A percentile compares a stretch with the other conserved stretches of the same genome.
These are phyloP conservation scores for Stictocephala bisonia DNA, from an alignment of 2,888 invertebrate species.

Conservation along the genomic window DNA sequence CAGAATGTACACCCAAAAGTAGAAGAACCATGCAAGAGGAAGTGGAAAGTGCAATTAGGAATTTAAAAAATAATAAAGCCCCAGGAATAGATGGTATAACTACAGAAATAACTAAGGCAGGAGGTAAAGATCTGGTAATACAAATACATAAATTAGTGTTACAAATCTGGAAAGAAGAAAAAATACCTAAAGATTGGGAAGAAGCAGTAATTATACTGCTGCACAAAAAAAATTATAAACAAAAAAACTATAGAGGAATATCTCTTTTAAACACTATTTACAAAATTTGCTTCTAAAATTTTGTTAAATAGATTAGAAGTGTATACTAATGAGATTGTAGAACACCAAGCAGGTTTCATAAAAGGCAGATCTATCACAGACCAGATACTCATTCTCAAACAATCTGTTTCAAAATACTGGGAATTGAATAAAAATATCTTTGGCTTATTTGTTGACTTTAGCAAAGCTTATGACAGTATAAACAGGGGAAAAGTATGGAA, in stretches of 20 bases:
- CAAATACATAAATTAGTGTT: too few relatives aligned
- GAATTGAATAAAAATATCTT: conserved; percentile 41
- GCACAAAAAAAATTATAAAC: conserved; percentile 40
- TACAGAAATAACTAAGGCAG: too few relatives aligned
- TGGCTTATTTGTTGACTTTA: conserved; percentile 39
- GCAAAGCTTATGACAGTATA: conserved; percentile 41
- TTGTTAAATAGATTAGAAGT: conserved; percentile 25
- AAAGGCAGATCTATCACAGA: conserved; percentile 42
- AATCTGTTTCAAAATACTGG: conserved; percentile 39
- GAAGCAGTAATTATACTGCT: too few relatives aligned
- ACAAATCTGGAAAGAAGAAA: too few relatives aligned
- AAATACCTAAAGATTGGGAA: too few relatives aligned
- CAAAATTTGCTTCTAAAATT: conserved; percentile 43
- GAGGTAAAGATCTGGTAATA: too few relatives aligned
- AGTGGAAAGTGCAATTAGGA: conserved; percentile 5
- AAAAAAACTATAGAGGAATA: conserved; percentile 48
- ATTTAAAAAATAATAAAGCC: conserved; percentile 21
- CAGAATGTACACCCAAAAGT: too few relatives aligned
- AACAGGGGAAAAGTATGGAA: conserved; percentile 22
- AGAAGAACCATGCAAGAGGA: not conserved
- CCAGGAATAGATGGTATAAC: conserved; percentile 18
- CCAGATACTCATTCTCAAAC: conserved; percentile 34
- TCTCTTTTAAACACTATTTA: conserved; percentile 46
- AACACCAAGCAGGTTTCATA: conserved; percentile 41
- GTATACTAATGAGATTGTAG: conserved; percentile 37